Evolutionary conservation across 2,888 invertebrate species (phyloP).

Genomic region (Mantis religiosa): DNA sequence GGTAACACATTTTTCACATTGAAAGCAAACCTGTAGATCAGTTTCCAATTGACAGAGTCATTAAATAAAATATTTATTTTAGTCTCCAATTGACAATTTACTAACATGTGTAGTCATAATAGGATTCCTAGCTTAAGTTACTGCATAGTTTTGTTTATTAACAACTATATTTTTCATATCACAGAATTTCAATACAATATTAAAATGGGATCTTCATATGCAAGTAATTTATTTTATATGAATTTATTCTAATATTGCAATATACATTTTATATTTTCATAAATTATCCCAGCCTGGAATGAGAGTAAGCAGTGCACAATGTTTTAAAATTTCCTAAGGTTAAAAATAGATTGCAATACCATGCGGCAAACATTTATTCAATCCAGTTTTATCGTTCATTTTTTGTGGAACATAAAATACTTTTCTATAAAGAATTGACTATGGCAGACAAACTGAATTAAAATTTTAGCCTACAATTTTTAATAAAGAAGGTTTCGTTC

Average conservation of each 20-base stretch:
- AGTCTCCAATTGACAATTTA: not conserved
- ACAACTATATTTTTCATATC: not conserved
- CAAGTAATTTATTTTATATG: not conserved
- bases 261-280: not conserved
- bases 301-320: not conserved
- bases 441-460: not conserved
- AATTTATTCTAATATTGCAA: not conserved
- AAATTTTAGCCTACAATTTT: not conserved
- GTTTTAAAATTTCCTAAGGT: not conserved
- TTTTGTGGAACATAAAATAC: not conserved
- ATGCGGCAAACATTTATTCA: not conserved
- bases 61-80: no score
- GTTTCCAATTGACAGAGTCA: no score
- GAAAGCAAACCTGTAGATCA: not conserved
- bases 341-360: not conserved
- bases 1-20: no score
- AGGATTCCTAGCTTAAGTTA: not conserved
- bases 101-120: not conserved
- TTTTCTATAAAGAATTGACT: not conserved
- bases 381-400: not conserved
- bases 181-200: not conserved
- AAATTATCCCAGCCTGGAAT: not conserved
- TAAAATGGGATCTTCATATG: not conserved
- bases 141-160: not conserved
- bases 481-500: not conserved